Evolutionary conservation across 2,888 invertebrate genomes (phyloP), one percentile per base, ranked within the genome.

Genomic region (Physocephala rufipes): DNA sequence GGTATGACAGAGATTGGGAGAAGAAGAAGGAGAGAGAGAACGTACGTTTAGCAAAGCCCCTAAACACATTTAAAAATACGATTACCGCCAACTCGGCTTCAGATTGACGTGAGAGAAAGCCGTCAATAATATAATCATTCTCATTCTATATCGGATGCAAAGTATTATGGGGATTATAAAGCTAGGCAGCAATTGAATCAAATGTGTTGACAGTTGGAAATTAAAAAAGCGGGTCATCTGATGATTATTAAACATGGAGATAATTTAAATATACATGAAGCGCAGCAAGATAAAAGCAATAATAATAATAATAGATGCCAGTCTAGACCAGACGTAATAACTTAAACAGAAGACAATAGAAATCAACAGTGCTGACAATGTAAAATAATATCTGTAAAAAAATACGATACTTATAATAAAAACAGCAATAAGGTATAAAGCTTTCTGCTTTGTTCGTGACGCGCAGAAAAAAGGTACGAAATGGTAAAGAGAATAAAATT

Each of bases 371-470:
- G 47, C 24, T 3, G 12, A n/a, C 19, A 19, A 49, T 19, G 19
- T 19, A 69, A 74, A 71, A 62, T 62, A 71, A 2, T 63, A 66
- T 66, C 66, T 67, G 66, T 58, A 72, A 72, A 21, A 63, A 59
- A 67, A 67, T 53, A 62, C 36, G 63, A 63, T 68, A 72, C 43
- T 72, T 63, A 70, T 63, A 55, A 19, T 70, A 71, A 67, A 43
- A 62, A 26, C 51, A 28, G 36, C 36, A 36, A 36, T 36, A 36
- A 36, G 5, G 4, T 36, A 36, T 36, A 36, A 36, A 36, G 21
- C 36, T 36, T 21, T 21, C 21, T 21, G 21, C 53, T 1, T 1
- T 19, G 36, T 36, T 7, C 9, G n/a, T n/a, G n/a, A n/a, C 51
- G 51, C 16, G 51, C 21, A 12, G 2, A 53, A 1, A 53, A n/a